Evolutionary conservation across 2,888 invertebrate species (phyloP).

Genomic region (Baccha elongata): DNA sequence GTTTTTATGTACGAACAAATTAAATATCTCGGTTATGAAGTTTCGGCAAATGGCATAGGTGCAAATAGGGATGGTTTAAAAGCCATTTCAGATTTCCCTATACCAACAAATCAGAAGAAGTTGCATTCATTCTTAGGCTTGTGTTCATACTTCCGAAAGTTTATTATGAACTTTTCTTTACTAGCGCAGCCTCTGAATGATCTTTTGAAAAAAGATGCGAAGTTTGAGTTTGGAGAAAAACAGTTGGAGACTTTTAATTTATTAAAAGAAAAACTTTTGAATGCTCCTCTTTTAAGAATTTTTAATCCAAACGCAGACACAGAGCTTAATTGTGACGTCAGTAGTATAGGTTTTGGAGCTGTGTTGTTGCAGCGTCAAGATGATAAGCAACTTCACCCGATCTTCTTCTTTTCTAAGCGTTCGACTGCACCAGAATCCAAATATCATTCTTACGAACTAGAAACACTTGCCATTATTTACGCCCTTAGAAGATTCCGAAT

Average conservation of each 20-base stretch:
- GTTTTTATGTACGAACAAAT: not conserved
- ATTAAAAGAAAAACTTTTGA: not conserved
- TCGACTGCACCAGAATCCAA: not conserved
- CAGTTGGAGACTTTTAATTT: not conserved
- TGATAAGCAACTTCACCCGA: not conserved
- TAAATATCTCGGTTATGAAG: no score
- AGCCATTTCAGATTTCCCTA: not conserved
- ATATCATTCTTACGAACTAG: not conserved
- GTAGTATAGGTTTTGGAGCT: not conserved
- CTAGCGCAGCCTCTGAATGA: not conserved
- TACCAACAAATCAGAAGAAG: not conserved
- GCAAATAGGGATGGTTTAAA: not conserved
- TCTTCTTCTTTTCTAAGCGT: not conserved
- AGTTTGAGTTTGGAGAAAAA: not conserved
- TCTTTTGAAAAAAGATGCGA: not conserved
- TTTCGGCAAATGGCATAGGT: not conserved
- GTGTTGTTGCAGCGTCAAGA: not conserved
- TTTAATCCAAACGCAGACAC: not conserved
- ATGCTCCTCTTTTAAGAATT: not conserved
- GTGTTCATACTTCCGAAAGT: not conserved
- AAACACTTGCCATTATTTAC: not conserved
- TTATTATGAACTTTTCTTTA: not conserved
- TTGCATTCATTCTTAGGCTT: not conserved
- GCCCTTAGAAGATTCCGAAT: not conserved
- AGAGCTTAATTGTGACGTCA: not conserved